Conservation (phyloP, 2,113 vertebrate genomes). For the Zosterops lateralis region DNA sequence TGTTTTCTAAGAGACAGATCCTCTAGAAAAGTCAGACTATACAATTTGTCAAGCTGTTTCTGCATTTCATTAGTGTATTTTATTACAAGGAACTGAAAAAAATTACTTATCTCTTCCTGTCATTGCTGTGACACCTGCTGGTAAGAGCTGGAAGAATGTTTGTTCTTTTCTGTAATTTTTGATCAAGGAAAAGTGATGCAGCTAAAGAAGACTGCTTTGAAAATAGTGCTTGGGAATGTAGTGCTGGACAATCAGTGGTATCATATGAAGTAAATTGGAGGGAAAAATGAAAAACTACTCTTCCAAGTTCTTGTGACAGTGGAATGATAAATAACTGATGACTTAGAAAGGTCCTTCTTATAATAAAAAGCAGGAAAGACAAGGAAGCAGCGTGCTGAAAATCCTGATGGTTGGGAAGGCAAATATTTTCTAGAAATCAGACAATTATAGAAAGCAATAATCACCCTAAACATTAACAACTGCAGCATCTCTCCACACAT, state of each 20-base stretch:
- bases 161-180: neutral
- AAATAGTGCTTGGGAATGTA: neutral
- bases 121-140: constrained; percentile 29
- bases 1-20: neutral
- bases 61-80: neutral
- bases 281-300: neutral
- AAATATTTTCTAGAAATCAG: neutral
- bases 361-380: neutral
- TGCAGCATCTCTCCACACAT: neutral
- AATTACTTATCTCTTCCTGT: neutral
- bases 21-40: neutral
- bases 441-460: neutral
- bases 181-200: neutral
- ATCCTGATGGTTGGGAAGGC: neutral
- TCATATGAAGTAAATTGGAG: neutral
- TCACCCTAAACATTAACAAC: neutral
- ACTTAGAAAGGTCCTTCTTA: neutral
- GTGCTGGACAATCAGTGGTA: neutral
- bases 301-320: neutral
- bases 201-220: neutral
- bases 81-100: neutral
- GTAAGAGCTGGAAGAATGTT: neutral
- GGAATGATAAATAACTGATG: neutral
- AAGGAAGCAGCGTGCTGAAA: neutral
- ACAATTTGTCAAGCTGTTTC: neutral